Percentiles rank a stretch among this genome's conserved stretches.
Conservation (phyloP, 2,888 invertebrate genomes). For the Allacma fusca region DNA sequence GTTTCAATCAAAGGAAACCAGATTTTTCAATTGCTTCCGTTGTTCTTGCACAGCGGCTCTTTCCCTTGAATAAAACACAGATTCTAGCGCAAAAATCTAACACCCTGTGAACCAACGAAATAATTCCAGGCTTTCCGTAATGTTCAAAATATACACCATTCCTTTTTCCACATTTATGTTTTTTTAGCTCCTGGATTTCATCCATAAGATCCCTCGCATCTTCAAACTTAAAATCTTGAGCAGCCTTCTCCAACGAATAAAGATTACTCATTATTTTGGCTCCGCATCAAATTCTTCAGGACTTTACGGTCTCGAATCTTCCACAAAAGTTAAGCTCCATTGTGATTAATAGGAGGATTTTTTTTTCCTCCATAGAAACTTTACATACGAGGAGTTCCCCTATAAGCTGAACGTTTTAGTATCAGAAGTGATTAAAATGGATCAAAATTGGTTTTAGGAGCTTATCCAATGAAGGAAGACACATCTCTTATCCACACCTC, state of each 20-base stretch:
- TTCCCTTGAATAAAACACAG: not conserved
- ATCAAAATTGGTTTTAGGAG: not conserved
- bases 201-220: too few species aligned
- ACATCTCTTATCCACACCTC: conserved; percentile 16
- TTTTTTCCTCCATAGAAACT: not conserved
- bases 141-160: not conserved
- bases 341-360: too few species aligned
- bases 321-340: too few species aligned
- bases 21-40: conserved; percentile 49
- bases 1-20: conserved; percentile 41
- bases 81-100: not conserved
- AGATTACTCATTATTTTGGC: too few species aligned
- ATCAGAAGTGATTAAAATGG: conserved; percentile 3
- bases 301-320: too few species aligned
- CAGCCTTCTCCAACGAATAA: too few species aligned
- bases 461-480: conserved; percentile 7
- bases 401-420: too few species aligned
- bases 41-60: conserved; percentile 16
- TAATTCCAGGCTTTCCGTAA: not conserved
- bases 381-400: too few species aligned
- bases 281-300: too few species aligned
- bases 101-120: not conserved
- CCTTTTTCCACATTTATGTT: not conserved
- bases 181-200: not conserved
- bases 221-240: too few species aligned